Evolutionary conservation across 2,113 vertebrate genomes (phyloP).

Genomic region (Heptranchias perlo): DNA sequence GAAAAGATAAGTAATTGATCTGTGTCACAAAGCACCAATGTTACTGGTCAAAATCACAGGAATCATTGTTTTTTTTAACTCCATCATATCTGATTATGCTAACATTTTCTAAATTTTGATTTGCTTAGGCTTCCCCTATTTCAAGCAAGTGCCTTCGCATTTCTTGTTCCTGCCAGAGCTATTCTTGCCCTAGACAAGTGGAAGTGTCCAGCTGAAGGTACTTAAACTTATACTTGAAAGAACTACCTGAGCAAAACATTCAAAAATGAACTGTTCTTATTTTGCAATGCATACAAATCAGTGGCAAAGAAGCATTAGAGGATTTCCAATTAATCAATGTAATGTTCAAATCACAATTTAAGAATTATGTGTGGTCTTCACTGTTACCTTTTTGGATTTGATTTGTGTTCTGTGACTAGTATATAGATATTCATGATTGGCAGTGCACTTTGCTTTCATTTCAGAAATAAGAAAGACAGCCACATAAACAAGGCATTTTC

Average conservation of each 20-base stretch:
- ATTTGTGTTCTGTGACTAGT: not conserved
- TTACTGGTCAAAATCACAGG: not conserved
- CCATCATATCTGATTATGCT: not conserved
- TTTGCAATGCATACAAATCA: slow-evolving; percentile 29
- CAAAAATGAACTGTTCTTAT: not conserved
- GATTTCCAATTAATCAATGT: not conserved
- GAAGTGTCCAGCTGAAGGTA: slow-evolving; percentile 75
- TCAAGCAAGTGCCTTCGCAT: slow-evolving; percentile 78
- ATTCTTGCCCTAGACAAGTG: slow-evolving; percentile 76
- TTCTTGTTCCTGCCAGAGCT: slow-evolving; percentile 74
- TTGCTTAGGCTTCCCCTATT: slow-evolving; percentile 72
- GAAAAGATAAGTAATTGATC: not conserved
- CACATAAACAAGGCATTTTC: too few relatives aligned
- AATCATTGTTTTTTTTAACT: not conserved
- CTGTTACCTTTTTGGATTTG: not conserved
- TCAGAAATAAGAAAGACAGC: too few relatives aligned
- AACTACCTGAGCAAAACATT: not conserved
- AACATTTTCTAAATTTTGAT: not conserved
- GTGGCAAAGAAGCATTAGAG: not conserved
- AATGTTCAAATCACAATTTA: too few relatives aligned
- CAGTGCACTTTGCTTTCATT: too few relatives aligned
- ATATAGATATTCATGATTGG: not conserved
- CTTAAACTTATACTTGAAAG: not conserved
- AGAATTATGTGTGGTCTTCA: not conserved
- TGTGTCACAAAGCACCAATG: not conserved